These are phyloP conservation scores for Pedicia rivosa DNA, from an alignment of 2,888 invertebrate genomes.

Conservation along the genomic window DNA sequence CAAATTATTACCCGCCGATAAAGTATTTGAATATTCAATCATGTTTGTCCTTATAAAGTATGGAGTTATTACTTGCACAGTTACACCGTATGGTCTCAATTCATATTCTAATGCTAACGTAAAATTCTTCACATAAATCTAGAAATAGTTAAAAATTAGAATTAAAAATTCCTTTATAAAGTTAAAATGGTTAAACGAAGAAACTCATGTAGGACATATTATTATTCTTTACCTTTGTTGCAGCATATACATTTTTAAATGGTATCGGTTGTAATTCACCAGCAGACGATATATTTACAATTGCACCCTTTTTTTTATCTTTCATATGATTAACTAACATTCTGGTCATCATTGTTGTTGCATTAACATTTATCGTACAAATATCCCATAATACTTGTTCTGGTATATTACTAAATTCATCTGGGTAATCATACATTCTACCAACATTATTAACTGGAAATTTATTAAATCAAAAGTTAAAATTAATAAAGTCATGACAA, in stretches of 20 bases:
- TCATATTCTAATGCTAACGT: conserved; percentile 70
- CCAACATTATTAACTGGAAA: conserved; percentile 84
- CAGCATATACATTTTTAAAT: conserved; percentile 78
- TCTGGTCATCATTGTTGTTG: conserved; percentile 69
- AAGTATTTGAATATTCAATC: conserved; percentile 62
- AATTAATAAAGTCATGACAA: too few relatives aligned
- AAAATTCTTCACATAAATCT: conserved; percentile 59
- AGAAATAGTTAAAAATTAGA: conserved; percentile 15
- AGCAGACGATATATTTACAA: conserved; percentile 82
- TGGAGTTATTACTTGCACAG: conserved; percentile 74
- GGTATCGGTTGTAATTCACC: conserved; percentile 77
- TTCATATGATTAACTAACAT: conserved; percentile 66
- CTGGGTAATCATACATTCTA: conserved; percentile 68
- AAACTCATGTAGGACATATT: too few relatives aligned
- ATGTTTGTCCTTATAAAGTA: conserved; percentile 84
- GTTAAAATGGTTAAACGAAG: too few relatives aligned
- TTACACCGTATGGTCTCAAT: conserved; percentile 55
- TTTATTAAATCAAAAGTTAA: not conserved
- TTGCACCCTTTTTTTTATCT: conserved; percentile 55
- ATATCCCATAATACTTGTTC: conserved; percentile 61
- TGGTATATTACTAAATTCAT: conserved; percentile 59
- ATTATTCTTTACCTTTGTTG: conserved; percentile 59
- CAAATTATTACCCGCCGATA: conserved; percentile 43
- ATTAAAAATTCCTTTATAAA: too few relatives aligned
- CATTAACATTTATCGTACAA: conserved; percentile 71